Conservation (phyloP, 2,888 invertebrate species). For the Muscina levida region DNA sequence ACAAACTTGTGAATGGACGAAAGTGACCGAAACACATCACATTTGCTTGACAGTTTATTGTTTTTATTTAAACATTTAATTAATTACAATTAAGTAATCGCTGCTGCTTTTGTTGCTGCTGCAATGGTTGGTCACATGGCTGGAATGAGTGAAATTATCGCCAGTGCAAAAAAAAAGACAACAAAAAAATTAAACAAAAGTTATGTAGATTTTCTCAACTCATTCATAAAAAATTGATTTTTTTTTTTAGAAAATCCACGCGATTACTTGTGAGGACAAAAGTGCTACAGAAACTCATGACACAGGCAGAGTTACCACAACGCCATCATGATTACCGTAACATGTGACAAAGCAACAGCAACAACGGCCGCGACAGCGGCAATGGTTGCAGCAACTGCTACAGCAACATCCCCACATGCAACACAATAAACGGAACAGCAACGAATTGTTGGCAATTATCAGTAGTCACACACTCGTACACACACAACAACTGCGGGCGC, state of each 20-base stretch:
- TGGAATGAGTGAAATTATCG: conserved; percentile 5
- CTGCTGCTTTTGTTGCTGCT: background rate
- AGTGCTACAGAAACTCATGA: background rate
- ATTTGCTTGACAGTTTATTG: background rate
- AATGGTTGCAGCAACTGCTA: background rate
- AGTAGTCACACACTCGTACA: too few species aligned
- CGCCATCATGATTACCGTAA: conserved; percentile 8
- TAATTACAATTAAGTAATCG: conserved; percentile 28
- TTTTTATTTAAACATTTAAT: conserved; percentile 30
- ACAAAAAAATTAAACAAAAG: too few species aligned
- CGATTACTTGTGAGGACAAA: conserved; percentile 42
- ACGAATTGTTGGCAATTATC: conserved; percentile 13
- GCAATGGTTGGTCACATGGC: background rate
- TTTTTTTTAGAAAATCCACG: conserved; percentile 40
- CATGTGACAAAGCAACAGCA: background rate
- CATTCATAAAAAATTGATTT: conserved; percentile 31
- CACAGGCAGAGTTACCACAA: too few species aligned
- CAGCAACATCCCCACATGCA: background rate
- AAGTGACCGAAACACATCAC: background rate
- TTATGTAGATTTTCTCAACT: conserved; percentile 9
- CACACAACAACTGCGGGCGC: too few species aligned
- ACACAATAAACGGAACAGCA: background rate
- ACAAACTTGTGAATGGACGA: conserved; percentile 22
- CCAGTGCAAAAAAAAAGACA: conserved; percentile 3
- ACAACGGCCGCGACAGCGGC: background rate